Evolutionary conservation across 2,888 invertebrate species (phyloP).

Genomic region (Cephalotes varians): DNA sequence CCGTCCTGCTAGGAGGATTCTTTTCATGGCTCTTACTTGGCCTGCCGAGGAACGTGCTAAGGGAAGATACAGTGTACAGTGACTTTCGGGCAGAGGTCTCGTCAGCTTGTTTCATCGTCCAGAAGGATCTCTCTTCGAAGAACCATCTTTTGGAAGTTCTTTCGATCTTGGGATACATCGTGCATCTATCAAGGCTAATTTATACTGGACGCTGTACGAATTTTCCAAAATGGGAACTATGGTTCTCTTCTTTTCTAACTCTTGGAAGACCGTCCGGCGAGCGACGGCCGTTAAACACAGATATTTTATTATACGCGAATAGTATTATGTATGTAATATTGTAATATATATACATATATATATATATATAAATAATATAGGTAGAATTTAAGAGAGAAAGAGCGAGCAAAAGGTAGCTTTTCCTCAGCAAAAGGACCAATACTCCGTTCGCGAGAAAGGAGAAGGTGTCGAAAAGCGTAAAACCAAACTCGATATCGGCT

Average conservation of each 20-base stretch:
- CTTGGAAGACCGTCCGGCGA: conserved; percentile 66
- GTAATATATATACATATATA: conserved; percentile 80
- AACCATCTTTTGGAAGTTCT: not conserved
- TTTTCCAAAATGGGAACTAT: conserved; percentile 60
- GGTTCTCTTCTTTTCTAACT: conserved; percentile 69
- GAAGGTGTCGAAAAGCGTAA: conserved; percentile 43
- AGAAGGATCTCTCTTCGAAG: not conserved
- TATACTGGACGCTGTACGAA: conserved; percentile 63
- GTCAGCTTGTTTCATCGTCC: conserved; percentile 6
- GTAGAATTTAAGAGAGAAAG: conserved; percentile 76
- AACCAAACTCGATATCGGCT: conserved; percentile 75
- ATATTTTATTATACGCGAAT: conserved; percentile 85
- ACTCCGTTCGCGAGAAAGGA: conserved; percentile 49
- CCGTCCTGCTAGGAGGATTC: not conserved
- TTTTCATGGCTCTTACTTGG: not conserved
- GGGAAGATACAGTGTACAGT: conserved; percentile 62
- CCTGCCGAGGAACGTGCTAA: conserved; percentile 59
- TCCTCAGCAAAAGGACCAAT: conserved; percentile 75
- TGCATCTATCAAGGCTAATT: conserved; percentile 67
- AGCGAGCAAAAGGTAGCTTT: conserved; percentile 63
- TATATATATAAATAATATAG: conserved; percentile 63
- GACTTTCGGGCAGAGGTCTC: conserved; percentile 40
- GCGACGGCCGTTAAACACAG: conserved; percentile 75
- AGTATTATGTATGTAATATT: conserved; percentile 82
- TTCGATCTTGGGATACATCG: conserved; percentile 69